Evolutionary conservation across 1,140 invertebrate species (phyloP).

Genomic region (Polypedilum pembai): DNA sequence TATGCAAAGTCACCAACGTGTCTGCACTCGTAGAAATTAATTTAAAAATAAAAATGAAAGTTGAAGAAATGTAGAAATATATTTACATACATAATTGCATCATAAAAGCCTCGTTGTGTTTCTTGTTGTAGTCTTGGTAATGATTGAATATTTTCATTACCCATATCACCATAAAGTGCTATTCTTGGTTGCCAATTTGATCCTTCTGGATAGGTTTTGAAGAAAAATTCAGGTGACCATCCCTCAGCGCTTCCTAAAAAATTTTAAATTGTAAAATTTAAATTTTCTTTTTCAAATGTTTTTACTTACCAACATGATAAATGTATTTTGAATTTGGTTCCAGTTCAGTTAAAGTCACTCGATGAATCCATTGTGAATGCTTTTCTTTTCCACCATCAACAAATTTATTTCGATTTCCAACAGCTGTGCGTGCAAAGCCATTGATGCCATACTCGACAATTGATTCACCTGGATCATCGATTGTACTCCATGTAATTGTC

Average conservation of each 20-base stretch:
- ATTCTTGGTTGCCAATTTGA: conserved; percentile 69
- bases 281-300: too few relatives aligned
- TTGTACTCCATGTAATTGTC: conserved; percentile 85
- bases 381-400: conserved; percentile 67
- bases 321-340: conserved; percentile 57
- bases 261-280: too few relatives aligned
- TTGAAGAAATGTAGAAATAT: too few relatives aligned
- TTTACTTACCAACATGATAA: conserved; percentile 61
- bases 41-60: too few relatives aligned
- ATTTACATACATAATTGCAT: conserved; percentile 82
- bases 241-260: conserved; percentile 58
- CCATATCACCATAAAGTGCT: conserved; percentile 87
- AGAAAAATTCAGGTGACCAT: conserved; percentile 72
- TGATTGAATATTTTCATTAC: conserved; percentile 81
- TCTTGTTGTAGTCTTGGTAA: conserved; percentile 73
- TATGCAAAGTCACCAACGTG: conserved; percentile 97
- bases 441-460: conserved; percentile 69
- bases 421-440: conserved; percentile 47
- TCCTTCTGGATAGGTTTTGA: conserved; percentile 57
- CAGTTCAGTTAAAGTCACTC: conserved; percentile 53
- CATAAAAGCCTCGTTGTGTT: conserved; percentile 68
- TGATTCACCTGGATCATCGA: conserved; percentile 58
- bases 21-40: too few relatives aligned
- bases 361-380: conserved; percentile 72
- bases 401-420: conserved; percentile 60